These are phyloP conservation scores for Deroplatys truncata DNA, from an alignment of 2,888 invertebrate genomes.

Conservation along the genomic window DNA sequence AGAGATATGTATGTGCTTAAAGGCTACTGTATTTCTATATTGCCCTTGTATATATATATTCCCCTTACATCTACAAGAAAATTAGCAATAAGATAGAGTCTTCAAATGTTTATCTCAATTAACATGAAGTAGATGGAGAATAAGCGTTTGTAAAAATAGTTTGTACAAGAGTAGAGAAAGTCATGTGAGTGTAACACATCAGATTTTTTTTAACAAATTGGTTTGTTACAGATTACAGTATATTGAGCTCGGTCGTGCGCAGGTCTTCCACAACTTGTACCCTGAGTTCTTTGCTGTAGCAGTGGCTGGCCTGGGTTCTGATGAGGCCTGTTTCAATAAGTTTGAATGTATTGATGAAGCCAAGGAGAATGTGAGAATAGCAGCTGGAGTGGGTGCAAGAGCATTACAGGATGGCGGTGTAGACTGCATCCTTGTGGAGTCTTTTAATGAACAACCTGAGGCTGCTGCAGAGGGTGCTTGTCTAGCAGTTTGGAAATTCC, in stretches of 20 bases:
- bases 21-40: too few relatives aligned
- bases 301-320: slow-evolving; percentile 42
- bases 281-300: slow-evolving; percentile 51
- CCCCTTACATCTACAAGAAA: too few relatives aligned
- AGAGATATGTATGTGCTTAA: too few relatives aligned
- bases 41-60: too few relatives aligned
- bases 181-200: too few relatives aligned
- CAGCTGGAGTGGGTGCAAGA: slow-evolving; percentile 46
- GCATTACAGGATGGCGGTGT: background rate
- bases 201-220: too few relatives aligned
- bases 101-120: too few relatives aligned
- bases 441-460: slow-evolving; percentile 28
- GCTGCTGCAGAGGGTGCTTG: slow-evolving; percentile 48
- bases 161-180: too few relatives aligned
- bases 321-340: slow-evolving; percentile 39
- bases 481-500: slow-evolving; percentile 42
- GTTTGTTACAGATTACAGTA: background rate
- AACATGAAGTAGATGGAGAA: too few relatives aligned
- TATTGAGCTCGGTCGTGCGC: slow-evolving; percentile 25
- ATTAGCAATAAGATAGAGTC: too few relatives aligned
- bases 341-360: slow-evolving; percentile 43
- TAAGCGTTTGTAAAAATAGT: too few relatives aligned
- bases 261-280: slow-evolving; percentile 32
- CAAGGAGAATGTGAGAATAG: slow-evolving; percentile 43
- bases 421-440: background rate